Conservation (phyloP, 2,113 vertebrate species). For the Malurus alboscapulatus region DNA sequence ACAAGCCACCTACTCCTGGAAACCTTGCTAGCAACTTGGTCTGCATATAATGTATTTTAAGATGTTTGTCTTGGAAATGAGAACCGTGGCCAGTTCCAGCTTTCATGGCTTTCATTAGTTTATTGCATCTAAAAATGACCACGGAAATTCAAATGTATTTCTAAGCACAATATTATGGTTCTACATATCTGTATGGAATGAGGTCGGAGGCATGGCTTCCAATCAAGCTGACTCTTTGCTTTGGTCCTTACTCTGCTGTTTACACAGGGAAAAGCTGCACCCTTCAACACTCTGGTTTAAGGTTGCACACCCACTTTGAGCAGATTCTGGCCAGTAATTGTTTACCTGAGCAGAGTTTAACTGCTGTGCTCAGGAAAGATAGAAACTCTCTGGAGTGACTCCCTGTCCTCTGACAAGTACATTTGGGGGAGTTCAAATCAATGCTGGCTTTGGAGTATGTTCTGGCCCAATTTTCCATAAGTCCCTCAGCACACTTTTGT, state of each 20-base stretch:
- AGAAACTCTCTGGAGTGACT: not conserved
- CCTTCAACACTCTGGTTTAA: not conserved
- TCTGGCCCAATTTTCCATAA: not conserved
- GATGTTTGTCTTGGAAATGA: constrained; percentile 52
- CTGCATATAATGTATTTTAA: constrained; percentile 49
- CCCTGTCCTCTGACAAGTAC: not conserved
- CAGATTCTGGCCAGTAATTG: fast-evolving
- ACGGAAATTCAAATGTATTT: constrained; percentile 4
- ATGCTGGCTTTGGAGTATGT: not conserved
- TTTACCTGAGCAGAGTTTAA: not conserved
- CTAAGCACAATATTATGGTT: constrained; percentile 36
- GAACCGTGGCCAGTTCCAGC: not conserved
- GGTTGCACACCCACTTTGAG: fast-evolving
- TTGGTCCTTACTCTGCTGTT: not conserved
- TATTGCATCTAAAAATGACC: constrained; percentile 48
- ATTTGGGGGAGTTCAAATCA: not conserved
- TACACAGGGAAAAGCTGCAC: fast-evolving
- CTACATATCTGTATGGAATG: not conserved
- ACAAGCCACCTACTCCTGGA: constrained; percentile 51
- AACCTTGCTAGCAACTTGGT: not conserved
- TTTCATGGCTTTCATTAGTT: constrained; percentile 27
- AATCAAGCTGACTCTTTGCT: not conserved
- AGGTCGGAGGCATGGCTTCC: not conserved
- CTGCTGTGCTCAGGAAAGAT: not conserved
- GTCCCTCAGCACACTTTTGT: not conserved